phyloP scores from a whole-genome alignment of 2,113 vertebrate genomes.

The Eurystomus gularis region DNA sequence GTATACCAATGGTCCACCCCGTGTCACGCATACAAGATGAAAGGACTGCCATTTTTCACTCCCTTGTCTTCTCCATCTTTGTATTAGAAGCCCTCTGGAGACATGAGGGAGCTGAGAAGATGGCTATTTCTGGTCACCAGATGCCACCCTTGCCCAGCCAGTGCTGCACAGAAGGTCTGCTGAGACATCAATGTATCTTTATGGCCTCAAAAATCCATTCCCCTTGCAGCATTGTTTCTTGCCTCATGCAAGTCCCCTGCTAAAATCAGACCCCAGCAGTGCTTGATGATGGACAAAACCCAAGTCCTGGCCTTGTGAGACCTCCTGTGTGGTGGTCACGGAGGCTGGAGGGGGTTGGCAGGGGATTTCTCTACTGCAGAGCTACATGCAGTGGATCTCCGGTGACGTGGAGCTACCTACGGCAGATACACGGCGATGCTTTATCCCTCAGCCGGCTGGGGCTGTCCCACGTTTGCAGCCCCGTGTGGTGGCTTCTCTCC shows the following conservation, averaged over 20 bases:
- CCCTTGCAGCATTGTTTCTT: neutral
- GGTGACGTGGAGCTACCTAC: neutral
- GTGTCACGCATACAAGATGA: fast-evolving
- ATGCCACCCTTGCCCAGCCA: neutral
- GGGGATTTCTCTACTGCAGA: neutral
- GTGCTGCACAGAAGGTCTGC: neutral
- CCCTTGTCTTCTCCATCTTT: neutral
- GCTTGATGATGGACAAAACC: neutral
- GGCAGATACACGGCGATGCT: fast-evolving
- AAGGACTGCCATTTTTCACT: neutral
- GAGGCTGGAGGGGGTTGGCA: neutral
- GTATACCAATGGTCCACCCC: neutral
- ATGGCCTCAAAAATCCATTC: neutral
- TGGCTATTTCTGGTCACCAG: neutral
- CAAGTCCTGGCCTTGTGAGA: neutral
- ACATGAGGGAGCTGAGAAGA: neutral
- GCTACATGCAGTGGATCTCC: neutral
- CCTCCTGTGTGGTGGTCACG: fast-evolving
- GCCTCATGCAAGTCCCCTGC: too few species aligned
- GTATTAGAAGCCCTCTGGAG: neutral
- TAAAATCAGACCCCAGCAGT: neutral
- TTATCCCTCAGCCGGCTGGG: fast-evolving
- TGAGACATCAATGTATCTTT: neutral
- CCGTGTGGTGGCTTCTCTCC: neutral
- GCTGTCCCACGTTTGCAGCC: neutral